Percentiles rank a stretch among this genome's conserved stretches.
phyloP scores from a whole-genome alignment of 2,113 vertebrate species.

The Agapornis roseicollis region DNA sequence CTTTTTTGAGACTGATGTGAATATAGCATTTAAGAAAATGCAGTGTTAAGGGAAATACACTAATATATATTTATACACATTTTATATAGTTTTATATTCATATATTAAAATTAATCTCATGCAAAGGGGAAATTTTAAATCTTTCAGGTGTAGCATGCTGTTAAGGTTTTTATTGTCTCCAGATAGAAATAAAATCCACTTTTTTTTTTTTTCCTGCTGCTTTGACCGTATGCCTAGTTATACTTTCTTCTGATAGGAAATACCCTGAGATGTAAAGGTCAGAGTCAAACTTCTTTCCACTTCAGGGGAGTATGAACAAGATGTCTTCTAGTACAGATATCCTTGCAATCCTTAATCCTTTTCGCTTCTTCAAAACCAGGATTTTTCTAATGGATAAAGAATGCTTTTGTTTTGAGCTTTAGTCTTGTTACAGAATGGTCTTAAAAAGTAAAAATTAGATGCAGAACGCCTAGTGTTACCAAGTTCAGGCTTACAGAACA shows the following conservation, averaged over 20 bases:
- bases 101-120: background rate
- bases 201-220: background rate
- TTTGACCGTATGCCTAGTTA: background rate
- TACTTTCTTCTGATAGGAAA: background rate
- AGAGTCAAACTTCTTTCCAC: background rate
- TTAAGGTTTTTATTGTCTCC: background rate
- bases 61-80: background rate
- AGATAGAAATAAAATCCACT: background rate
- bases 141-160: background rate
- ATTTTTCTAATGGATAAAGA: background rate
- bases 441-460: background rate
- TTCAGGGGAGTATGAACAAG: background rate
- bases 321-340: background rate
- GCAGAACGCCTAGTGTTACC: background rate
- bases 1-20: background rate
- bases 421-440: background rate
- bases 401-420: background rate
- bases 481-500: background rate
- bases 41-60: background rate
- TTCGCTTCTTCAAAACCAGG: background rate
- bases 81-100: background rate
- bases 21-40: background rate
- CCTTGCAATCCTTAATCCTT: background rate
- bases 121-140: background rate
- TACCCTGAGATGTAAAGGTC: background rate